Conservation (phyloP, 1,140 invertebrate genomes). For the Musca domestica region DNA sequence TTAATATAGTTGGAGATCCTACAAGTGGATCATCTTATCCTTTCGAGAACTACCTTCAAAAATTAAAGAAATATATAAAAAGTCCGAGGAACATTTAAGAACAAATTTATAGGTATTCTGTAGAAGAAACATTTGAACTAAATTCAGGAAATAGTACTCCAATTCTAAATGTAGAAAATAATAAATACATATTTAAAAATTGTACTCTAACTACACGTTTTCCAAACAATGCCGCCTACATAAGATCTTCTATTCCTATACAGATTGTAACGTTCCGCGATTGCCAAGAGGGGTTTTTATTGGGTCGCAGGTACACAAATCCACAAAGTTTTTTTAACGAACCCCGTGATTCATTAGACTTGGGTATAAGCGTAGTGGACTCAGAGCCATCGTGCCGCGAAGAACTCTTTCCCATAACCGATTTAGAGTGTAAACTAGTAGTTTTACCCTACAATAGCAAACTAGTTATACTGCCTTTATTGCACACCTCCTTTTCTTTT, state of each 20-base stretch:
- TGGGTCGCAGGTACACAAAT: not conserved
- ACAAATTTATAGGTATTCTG: slow-evolving; percentile 17
- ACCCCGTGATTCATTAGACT: not conserved
- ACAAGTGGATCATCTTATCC: slow-evolving; percentile 5
- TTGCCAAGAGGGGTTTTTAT: no score
- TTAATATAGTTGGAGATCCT: slow-evolving; percentile 11
- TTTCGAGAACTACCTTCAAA: slow-evolving; percentile 25
- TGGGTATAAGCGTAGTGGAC: not conserved
- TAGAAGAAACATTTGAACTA: not conserved
- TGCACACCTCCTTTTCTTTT: slow-evolving; percentile 21
- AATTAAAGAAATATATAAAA: not conserved
- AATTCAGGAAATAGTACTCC: not conserved
- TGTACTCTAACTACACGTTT: no score
- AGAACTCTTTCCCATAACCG: not conserved
- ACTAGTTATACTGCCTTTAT: not conserved
- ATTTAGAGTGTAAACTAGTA: not conserved
- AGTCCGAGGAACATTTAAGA: slow-evolving; percentile 14
- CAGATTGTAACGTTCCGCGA: no score
- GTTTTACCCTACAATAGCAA: not conserved
- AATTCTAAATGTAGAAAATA: not conserved
- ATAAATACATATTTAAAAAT: not conserved
- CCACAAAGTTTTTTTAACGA: not conserved
- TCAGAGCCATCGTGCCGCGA: not conserved
- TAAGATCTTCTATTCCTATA: not conserved
- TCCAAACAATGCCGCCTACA: no score